Percentiles rank a stretch among this genome's conserved stretches.
phyloP scores from a whole-genome alignment of 2,888 invertebrate genomes.

The Harpagoxenus sublaevis region DNA sequence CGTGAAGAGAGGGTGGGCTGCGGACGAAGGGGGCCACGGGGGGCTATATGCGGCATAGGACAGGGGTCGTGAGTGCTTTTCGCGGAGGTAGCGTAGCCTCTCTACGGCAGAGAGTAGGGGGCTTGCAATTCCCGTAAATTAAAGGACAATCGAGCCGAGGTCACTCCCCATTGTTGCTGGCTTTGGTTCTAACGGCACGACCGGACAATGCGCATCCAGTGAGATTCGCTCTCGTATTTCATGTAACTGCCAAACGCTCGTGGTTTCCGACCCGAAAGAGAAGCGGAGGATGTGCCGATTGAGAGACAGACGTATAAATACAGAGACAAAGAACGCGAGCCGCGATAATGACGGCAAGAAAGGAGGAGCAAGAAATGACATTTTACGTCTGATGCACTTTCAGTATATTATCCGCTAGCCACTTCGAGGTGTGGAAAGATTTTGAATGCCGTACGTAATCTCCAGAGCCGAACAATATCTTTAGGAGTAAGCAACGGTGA shows the following conservation, averaged over 20 bases:
- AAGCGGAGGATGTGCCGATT: slow-evolving; percentile 33
- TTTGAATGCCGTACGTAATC: background rate
- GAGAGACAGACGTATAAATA: slow-evolving; percentile 22
- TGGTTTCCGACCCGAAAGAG: slow-evolving; percentile 74
- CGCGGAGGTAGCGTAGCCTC: slow-evolving; percentile 47
- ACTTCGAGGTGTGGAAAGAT: background rate
- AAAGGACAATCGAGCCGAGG: slow-evolving; percentile 84
- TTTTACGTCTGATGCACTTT: background rate
- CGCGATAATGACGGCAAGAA: background rate
- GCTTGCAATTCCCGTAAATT: slow-evolving; percentile 83
- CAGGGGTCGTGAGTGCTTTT: slow-evolving; percentile 61
- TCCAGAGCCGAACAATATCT: background rate
- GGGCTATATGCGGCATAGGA: slow-evolving; percentile 13
- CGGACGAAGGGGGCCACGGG: slow-evolving; percentile 40
- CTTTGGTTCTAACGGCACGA: slow-evolving; percentile 76
- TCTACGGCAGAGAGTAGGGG: slow-evolving; percentile 39
- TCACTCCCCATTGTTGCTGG: slow-evolving; percentile 81
- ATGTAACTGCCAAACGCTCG: slow-evolving; percentile 81
- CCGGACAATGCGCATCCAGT: slow-evolving; percentile 78
- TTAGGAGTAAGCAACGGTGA: background rate
- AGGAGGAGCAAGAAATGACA: background rate
- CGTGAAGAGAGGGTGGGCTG: slow-evolving; percentile 62
- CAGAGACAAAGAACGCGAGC: background rate
- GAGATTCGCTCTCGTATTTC: slow-evolving; percentile 81
- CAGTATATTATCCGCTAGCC: background rate